A percentile compares a stretch with the other conserved stretches of the same genome.
phyloP scores from a whole-genome alignment of 2,888 invertebrate species.

The Cerastoderma edule region DNA sequence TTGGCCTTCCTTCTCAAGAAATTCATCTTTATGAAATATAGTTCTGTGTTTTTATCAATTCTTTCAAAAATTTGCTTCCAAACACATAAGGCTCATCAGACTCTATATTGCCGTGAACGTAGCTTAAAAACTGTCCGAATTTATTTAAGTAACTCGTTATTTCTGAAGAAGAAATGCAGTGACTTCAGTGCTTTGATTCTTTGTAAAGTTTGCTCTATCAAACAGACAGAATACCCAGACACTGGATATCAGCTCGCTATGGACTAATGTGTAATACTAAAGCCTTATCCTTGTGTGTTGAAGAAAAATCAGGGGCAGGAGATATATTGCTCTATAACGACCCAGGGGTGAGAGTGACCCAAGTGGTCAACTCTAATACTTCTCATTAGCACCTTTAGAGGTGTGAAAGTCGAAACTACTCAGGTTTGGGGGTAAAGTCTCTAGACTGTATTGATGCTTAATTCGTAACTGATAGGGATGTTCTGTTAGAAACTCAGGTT shows the following conservation, averaged over 20 bases:
- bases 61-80: neutral
- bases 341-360: neutral
- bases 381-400: neutral
- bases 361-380: neutral
- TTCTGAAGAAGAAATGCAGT: neutral
- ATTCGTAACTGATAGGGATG: too few relatives aligned
- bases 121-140: neutral
- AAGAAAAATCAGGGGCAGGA: neutral
- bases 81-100: neutral
- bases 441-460: too few relatives aligned
- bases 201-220: too few relatives aligned
- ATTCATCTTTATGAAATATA: too few relatives aligned
- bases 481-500: too few relatives aligned
- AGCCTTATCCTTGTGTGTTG: neutral
- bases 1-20: neutral
- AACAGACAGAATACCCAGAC: too few relatives aligned
- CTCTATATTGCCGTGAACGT: neutral
- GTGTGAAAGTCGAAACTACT: conserved; percentile 2
- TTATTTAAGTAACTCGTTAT: neutral
- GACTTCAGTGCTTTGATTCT: too few relatives aligned
- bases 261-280: neutral
- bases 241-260: too few relatives aligned
- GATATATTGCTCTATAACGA: neutral
- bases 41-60: too few relatives aligned
- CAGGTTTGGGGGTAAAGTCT: neutral